Base-by-base conservation (phyloP, 2,888 invertebrate species). In the Crocallis elinguaria region DNA sequence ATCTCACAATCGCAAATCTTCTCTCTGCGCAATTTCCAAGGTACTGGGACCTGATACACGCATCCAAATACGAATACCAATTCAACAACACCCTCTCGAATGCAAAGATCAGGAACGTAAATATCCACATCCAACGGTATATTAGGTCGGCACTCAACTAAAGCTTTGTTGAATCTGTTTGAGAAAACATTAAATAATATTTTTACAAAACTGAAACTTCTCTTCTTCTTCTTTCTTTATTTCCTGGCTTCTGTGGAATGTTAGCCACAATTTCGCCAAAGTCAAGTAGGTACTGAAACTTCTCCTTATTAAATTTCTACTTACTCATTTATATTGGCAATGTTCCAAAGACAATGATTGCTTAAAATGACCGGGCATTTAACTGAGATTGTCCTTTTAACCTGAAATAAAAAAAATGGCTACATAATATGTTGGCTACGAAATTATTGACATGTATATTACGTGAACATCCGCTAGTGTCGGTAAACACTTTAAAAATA, bases 341-440 rank as follows among this genome's bases (percentile, higher is more conserved):
- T 82, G 60, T 87, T 89, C 91, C 91, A 90, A 41, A 90, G 76
- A 60, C 88, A 88, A 55, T 91, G 84, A 66, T 91, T 87, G 60
- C 88, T 90, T 45, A 91, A 70, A 60, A 88, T 88, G 5, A 90
- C 77, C 2, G 88, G 88, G 58, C 88, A 82, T 70, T 79, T 82
- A 0, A 82, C 78, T 6, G 86, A 84, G 61, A 91, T 79, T 1
- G 91, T 88, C 2, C 91, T 77, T 61, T 88, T 86, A 5, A 92
- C 73, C 92, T 92, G 69, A 35, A 32, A 42, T 9, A 7, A 25
- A 9, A 25, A 3, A 25, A 25, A n/a, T n/a, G n/a, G n/a, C n/a
- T n/a, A n/a, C n/a, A n/a, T n/a, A n/a, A n/a, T n/a, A n/a, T n/a
- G n/a, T n/a, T n/a, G n/a, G n/a, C n/a, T n/a, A n/a, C n/a, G n/a